phyloP scores from a whole-genome alignment of 2,797 vertebrate species.

The Galaxias olidus region DNA sequence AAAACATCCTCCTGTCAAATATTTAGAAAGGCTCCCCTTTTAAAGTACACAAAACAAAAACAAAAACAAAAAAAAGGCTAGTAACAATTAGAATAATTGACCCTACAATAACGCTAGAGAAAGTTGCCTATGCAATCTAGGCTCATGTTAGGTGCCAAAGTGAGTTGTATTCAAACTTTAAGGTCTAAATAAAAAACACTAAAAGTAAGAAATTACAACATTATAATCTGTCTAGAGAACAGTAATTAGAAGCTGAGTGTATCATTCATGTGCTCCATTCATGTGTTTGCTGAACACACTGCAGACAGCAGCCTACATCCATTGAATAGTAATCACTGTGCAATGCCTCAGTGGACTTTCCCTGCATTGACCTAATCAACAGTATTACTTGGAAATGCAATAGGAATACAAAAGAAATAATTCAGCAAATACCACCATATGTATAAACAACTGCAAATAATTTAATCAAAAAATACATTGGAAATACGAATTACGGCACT shows the following conservation, averaged over 20 bases:
- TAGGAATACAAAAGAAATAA: neutral
- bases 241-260: neutral
- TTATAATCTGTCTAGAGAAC: neutral
- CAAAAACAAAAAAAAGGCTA: neutral
- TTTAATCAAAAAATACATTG: neutral
- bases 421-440: no score
- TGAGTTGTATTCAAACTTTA: no score
- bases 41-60: conserved; percentile 8
- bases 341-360: conserved; percentile 1
- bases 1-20: neutral
- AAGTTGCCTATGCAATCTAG: no score
- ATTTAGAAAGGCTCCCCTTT: neutral
- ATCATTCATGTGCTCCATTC: neutral
- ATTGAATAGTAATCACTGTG: conserved; percentile 29
- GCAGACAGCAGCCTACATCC: conserved; percentile 18
- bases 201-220: neutral
- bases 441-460: neutral
- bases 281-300: conserved; percentile 6
- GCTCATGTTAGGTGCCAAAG: no score
- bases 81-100: no score
- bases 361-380: neutral
- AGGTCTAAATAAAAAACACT: no score
- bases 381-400: neutral
- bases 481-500: no score
- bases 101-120: no score